Evolutionary conservation across 2,888 invertebrate species (phyloP).

Genomic region (Lithophane ornitopus): DNA sequence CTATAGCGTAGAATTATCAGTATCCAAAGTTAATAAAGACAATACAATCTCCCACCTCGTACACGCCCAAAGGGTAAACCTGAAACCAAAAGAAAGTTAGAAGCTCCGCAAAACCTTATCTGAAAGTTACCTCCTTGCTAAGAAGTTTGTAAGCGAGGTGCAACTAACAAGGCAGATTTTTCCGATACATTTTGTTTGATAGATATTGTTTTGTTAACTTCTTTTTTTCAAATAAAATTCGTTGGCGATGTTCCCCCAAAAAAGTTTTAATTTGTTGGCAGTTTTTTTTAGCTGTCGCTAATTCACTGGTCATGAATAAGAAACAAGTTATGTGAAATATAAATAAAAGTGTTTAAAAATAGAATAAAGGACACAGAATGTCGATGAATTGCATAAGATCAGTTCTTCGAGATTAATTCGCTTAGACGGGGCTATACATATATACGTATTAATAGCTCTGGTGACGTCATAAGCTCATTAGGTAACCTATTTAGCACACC

Average conservation of each 20-base stretch:
- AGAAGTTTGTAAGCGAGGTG: slow-evolving; percentile 47
- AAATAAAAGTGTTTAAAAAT: neutral
- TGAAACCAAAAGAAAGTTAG: slow-evolving; percentile 39
- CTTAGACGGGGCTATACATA: neutral
- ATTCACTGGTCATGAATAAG: slow-evolving; percentile 7
- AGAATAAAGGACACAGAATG: no score
- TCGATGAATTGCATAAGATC: no score
- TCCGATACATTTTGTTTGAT: slow-evolving; percentile 52
- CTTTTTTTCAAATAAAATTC: slow-evolving; percentile 21
- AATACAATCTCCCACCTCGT: slow-evolving; percentile 16
- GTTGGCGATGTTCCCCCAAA: neutral
- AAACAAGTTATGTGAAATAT: neutral
- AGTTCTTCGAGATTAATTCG: no score
- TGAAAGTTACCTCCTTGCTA: slow-evolving; percentile 37
- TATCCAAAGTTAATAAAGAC: slow-evolving; percentile 26
- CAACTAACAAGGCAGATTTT: slow-evolving; percentile 42
- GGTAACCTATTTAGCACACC: slow-evolving; percentile 45
- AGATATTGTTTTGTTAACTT: slow-evolving; percentile 52
- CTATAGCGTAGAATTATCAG: neutral
- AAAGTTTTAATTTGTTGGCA: slow-evolving; percentile 43
- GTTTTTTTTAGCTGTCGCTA: neutral
- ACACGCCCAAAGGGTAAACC: slow-evolving; percentile 35
- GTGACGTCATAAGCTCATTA: slow-evolving; percentile 44
- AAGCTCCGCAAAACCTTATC: slow-evolving; percentile 48
- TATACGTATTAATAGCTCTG: slow-evolving; percentile 6